Percentiles rank a stretch among this genome's conserved stretches.
phyloP scores from a whole-genome alignment of 2,797 vertebrate species.

The Limnodromus scolopaceus region DNA sequence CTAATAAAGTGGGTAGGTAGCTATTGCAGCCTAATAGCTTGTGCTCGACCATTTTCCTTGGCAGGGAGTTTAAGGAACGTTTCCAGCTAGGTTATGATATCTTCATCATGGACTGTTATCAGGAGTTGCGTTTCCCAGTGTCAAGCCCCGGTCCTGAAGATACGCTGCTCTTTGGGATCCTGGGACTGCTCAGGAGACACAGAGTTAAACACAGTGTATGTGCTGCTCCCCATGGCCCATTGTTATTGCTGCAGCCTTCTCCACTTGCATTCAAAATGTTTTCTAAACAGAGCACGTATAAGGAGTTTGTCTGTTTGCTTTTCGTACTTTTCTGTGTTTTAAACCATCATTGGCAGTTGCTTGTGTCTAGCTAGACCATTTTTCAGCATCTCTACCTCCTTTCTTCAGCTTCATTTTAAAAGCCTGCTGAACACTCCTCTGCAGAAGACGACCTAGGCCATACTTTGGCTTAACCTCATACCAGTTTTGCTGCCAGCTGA shows the following conservation, averaged over 20 bases:
- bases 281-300: not conserved
- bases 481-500: not conserved
- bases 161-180: accelerated
- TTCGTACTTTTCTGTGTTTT: not conserved
- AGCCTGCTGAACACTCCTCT: not conserved
- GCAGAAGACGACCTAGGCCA: not conserved
- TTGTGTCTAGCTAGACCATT: not conserved
- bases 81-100: slow-evolving; percentile 27
- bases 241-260: not conserved
- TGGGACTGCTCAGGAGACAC: not conserved
- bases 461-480: accelerated
- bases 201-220: not conserved
- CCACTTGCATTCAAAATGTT: not conserved
- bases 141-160: accelerated
- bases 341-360: not conserved
- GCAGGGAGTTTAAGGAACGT: slow-evolving; percentile 7
- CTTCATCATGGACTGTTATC: not conserved
- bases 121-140: not conserved
- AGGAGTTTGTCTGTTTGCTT: not conserved
- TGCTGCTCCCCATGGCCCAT: not conserved
- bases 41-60: not conserved
- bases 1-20: slow-evolving; percentile 57
- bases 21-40: slow-evolving; percentile 41
- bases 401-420: not conserved
- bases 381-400: not conserved